Evolutionary conservation across 2,888 invertebrate species (phyloP), one percentile per base, ranked within the genome.

Genomic region (Dilophus febrilis): DNA sequence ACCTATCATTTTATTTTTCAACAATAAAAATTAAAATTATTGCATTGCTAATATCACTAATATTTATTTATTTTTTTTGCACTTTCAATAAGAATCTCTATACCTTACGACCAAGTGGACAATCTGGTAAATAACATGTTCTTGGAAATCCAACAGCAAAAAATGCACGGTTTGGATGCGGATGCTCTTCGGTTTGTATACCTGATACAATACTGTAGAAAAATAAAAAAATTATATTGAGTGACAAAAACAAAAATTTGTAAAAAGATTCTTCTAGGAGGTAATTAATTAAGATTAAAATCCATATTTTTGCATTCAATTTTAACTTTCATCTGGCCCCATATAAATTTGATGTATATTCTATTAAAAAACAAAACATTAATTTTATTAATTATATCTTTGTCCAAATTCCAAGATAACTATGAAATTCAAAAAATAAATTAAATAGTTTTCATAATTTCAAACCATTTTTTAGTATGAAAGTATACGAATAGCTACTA

Each of bases 121-220:
- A 82, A 58, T 90, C 86, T 0, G 91, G 91, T 47, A 92, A 65
- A 62, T 82, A 83, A 60, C 78, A 80, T 51, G 77, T 74, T 11
- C 81, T 66, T 17, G 87, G 87, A 63, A 87, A 87, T 14, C 87
- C 86, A 29, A 86, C 84, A 3, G 87, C 86, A 61, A 85, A 85
- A 62, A 81, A 87, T n/a, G 83, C 78, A 46, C 78, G 70, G 14
- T 86, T 86, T 2, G 86, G 85, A 62, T 71, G 71, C 30, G 86
- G 86, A 65, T 86, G 84, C 48, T 75, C 74, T 28, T 71, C 61
- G 17, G 77, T 78, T 66, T 91, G 91, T 46, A 80, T 73, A 1
- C 90, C 90, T 34, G 85, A 82, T 45, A 77, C 78, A 62, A 91
- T 85, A 53, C 85, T 85, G 52, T 33, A 14, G 14, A n/a, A 32